Evolutionary conservation across 2,113 vertebrate genomes (phyloP), one percentile per base, ranked within the genome.

Genomic region (Pelmatolapia mariae): DNA sequence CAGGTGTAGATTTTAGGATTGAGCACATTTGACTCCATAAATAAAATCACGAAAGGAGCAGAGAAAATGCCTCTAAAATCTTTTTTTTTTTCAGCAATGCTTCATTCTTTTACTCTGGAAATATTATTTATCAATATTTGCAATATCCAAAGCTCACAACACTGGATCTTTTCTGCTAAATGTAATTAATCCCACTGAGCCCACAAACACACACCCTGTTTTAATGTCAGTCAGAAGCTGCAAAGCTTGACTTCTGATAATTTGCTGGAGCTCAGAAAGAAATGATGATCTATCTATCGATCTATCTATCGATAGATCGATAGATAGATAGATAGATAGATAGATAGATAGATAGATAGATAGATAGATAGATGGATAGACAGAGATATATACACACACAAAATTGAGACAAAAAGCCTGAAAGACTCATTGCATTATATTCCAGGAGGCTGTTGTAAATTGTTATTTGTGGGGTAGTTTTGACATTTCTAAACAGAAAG

Each of bases 1-100:
- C 86, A 29, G 83, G 89, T 76, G 15, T 29, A 10, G 68, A 76
- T 47, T 45, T 76, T 16, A 47, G 68, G 40, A 15, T 76, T 45
- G 22, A 45, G 16, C 38, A 26, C 66, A 4, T 45, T 26, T 45
- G 22, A 16, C 36, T 40, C 66, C 12, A 16, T 24, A 26, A 73
- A 45, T 45, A 76, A 47, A 76, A 76, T 76, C 22, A 22, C 3
- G 10, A 54, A 22, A 54, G 52, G 52, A 54, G 9, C 52, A 73
- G 15, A 29, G 8, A 26, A 29, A 47, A 19, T 76, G 68, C 22
- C 6, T 76, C 40, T 76, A 5, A 47, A 6, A 29, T 24, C 9
- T 24, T 11, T 47, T 71, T 52, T 16, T 50, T 56, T 38, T 12
- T 2, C 38, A 45, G 8, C 13, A 45, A 10, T 73, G 22, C 12